Percentiles rank a stretch among this genome's conserved stretches.
Evolutionary conservation across 2,888 invertebrate genomes (phyloP).

Genomic region (Matsumyia berberina): DNA sequence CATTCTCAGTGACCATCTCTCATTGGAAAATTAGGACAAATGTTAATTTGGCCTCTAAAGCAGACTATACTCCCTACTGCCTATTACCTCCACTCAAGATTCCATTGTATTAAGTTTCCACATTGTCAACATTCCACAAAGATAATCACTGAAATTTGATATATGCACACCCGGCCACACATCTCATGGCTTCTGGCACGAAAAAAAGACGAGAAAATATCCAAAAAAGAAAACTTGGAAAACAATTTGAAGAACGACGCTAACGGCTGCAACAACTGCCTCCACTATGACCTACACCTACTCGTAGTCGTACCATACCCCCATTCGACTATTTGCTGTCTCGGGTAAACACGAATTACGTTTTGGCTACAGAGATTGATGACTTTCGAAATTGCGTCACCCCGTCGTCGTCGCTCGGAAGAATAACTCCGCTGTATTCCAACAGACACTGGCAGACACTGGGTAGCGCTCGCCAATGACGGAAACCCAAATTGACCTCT

Average conservation of each 20-base stretch:
- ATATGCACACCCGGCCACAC: neutral
- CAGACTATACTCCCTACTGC: neutral
- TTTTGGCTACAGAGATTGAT: constrained; percentile 55
- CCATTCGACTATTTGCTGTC: constrained; percentile 34
- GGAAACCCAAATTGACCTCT: constrained; percentile 58
- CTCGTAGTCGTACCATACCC: neutral
- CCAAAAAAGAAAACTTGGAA: constrained; percentile 10
- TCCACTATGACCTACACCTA: constrained; percentile 34
- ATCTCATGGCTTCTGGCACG: neutral
- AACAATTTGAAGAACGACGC: constrained; percentile 6
- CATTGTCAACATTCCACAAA: constrained; percentile 43
- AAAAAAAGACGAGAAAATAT: too few relatives aligned
- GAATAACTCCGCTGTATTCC: constrained; percentile 5
- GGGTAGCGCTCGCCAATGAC: constrained; percentile 10
- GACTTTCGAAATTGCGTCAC: constrained; percentile 48
- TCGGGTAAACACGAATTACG: constrained; percentile 47
- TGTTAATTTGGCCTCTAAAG: neutral
- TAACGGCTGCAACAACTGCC: constrained; percentile 24
- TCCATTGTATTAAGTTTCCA: constrained; percentile 29
- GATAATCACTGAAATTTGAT: constrained; percentile 54
- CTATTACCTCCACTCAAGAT: neutral
- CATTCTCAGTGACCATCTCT: neutral
- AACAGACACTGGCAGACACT: neutral
- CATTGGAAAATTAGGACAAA: neutral
- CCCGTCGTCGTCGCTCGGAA: constrained; percentile 7